phyloP scores from a whole-genome alignment of 2,888 invertebrate genomes.

The Oconnorella tubifera region DNA sequence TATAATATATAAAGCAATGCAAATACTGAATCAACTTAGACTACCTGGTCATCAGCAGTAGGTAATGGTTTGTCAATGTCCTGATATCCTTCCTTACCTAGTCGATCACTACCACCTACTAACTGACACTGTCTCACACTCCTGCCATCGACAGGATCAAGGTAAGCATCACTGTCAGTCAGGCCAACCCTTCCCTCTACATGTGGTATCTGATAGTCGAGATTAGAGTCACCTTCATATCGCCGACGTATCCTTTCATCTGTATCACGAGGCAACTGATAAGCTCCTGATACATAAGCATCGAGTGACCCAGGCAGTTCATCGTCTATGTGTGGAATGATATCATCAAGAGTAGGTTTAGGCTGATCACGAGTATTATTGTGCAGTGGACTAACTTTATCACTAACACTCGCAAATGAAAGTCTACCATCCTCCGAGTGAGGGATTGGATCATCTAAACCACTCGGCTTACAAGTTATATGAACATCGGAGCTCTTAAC shows the following conservation, averaged over 20 bases:
- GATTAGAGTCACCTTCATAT: background rate
- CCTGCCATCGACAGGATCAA: background rate
- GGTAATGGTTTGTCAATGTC: constrained; percentile 1
- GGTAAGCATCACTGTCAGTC: background rate
- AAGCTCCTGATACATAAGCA: background rate
- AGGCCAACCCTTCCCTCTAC: background rate
- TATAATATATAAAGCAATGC: background rate
- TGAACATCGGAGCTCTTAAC: too few species aligned
- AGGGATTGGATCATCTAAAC: background rate
- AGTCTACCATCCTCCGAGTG: background rate
- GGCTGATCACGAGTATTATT: background rate
- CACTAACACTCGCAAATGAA: background rate
- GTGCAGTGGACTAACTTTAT: background rate
- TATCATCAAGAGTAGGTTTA: background rate
- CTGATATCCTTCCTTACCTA: background rate
- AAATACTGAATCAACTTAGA: background rate
- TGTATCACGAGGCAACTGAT: background rate
- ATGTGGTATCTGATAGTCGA: background rate
- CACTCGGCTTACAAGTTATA: background rate
- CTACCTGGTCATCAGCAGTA: constrained; percentile 2
- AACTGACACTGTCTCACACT: background rate
- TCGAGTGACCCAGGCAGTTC: background rate
- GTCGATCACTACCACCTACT: background rate
- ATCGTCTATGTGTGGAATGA: constrained; percentile 1
- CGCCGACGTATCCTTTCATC: background rate